phyloP scores from a whole-genome alignment of 2,113 vertebrate species.

The Perca schrenkii region DNA sequence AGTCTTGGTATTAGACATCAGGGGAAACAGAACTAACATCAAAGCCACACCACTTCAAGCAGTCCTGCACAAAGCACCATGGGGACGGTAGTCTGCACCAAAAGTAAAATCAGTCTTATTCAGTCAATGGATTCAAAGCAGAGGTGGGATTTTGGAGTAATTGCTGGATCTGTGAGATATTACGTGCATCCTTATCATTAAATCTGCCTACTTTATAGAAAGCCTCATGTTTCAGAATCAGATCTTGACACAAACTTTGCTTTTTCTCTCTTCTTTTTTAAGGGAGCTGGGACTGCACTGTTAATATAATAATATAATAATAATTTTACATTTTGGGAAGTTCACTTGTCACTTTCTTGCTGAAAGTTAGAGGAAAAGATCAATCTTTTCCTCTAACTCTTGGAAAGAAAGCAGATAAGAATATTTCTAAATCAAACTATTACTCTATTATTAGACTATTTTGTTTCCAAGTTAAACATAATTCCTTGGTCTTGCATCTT shows the following conservation, averaged over 20 bases:
- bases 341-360: not conserved
- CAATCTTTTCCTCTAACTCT: too few relatives aligned
- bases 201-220: not conserved
- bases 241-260: not conserved
- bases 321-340: not conserved
- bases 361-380: not conserved
- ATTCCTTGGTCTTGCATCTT: not conserved
- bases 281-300: not conserved
- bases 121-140: not conserved
- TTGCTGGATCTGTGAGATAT: not conserved
- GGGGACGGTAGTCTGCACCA: not conserved
- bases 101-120: slow-evolving; percentile 1
- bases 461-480: not conserved
- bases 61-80: not conserved
- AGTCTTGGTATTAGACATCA: slow-evolving; percentile 35
- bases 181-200: not conserved
- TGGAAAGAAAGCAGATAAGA: not conserved
- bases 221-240: not conserved
- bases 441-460: not conserved
- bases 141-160: not conserved
- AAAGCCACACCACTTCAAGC: slow-evolving; percentile 22
- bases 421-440: not conserved
- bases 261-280: not conserved
- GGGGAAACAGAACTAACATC: slow-evolving; percentile 19
- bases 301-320: too few relatives aligned